Percentiles rank a stretch among this genome's conserved stretches.
Conservation (phyloP, 2,888 invertebrate genomes). For the Ptilodon capucinus region DNA sequence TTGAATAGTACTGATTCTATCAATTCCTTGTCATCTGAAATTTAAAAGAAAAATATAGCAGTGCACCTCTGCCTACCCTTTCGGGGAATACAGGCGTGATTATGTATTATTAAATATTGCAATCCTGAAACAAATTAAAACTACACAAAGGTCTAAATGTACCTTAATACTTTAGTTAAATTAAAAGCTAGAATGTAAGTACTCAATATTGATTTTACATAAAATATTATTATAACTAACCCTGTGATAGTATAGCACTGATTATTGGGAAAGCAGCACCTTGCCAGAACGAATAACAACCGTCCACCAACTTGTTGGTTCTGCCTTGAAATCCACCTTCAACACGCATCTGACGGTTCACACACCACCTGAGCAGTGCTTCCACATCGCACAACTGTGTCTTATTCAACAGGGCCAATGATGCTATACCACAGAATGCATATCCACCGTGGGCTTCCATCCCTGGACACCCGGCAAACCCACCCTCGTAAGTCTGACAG, state of each 20-base stretch:
- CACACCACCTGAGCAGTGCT: constrained; percentile 92
- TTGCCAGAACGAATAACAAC: constrained; percentile 99
- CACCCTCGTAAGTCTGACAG: constrained; percentile 99
- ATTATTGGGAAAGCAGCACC: constrained; percentile 95
- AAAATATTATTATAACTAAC: constrained; percentile 30
- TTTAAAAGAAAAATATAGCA: no score
- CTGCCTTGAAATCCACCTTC: constrained; percentile 99
- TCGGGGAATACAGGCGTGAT: no score
- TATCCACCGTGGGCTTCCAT: constrained; percentile 99
- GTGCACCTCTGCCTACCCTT: no score
- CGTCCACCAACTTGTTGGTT: constrained; percentile 99
- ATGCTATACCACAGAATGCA: constrained; percentile 97
- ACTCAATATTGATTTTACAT: no score
- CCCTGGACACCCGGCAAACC: constrained; percentile 94
- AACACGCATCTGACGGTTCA: constrained; percentile 94
- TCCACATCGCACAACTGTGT: constrained; percentile 89
- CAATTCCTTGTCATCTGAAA: constrained; percentile 70
- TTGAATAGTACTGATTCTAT: constrained; percentile 88
- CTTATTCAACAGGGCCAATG: constrained; percentile 91
- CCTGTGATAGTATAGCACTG: constrained; percentile 86
- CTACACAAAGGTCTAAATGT: no score
- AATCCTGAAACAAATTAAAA: background rate
- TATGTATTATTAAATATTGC: no score
- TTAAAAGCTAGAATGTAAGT: no score
- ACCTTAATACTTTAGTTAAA: no score